Percentiles rank a stretch among this genome's conserved stretches.
Conservation (phyloP, 2,797 vertebrate species). For the Stomatorhinus walkeri region DNA sequence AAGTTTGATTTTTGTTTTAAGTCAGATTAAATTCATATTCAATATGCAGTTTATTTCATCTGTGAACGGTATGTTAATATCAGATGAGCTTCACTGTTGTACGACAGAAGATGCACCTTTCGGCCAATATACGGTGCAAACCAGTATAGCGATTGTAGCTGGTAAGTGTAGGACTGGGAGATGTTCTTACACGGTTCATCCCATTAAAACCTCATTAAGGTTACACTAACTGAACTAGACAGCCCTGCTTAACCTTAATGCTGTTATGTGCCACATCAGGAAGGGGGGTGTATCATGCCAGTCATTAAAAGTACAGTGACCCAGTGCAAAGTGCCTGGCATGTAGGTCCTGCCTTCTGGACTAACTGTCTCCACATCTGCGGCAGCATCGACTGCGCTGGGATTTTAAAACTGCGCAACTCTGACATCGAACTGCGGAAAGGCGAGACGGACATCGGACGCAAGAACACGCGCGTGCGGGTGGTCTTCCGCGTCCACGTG, state of each 20-base stretch:
- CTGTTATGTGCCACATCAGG: background rate
- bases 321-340: background rate
- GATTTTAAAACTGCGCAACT: conserved; percentile 96
- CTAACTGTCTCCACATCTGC: conserved; percentile 10
- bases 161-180: background rate
- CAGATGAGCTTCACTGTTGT: background rate
- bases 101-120: background rate
- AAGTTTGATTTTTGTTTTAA: background rate
- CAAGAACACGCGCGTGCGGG: conserved; percentile 94
- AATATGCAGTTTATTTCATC: background rate
- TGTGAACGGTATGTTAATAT: background rate
- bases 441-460: conserved; percentile 97
- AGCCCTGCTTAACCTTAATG: background rate
- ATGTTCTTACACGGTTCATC: background rate
- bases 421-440: conserved; percentile 96
- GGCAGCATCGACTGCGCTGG: conserved; percentile 95
- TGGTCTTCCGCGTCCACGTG: conserved; percentile 96
- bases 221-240: background rate
- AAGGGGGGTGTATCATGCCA: background rate
- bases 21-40: background rate
- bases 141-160: background rate
- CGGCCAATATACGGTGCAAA: background rate
- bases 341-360: background rate
- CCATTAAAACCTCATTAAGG: conserved; percentile 6
- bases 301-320: background rate